Evolutionary conservation across 2,888 invertebrate species (phyloP).

Genomic region (Parnassius apollo): DNA sequence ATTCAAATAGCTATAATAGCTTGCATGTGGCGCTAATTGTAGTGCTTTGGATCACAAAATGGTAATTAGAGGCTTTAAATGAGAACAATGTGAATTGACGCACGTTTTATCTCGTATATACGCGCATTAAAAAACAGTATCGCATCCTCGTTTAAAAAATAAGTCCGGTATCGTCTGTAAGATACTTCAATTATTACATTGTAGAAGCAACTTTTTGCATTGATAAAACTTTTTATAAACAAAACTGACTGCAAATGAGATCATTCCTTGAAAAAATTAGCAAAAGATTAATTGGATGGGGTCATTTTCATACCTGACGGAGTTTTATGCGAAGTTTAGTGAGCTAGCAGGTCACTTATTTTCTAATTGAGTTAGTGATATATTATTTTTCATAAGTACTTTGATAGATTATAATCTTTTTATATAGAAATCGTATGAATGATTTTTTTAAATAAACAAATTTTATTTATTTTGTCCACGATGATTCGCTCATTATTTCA

Average conservation of each 20-base stretch:
- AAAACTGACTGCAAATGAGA: conserved; percentile 47
- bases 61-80: conserved; percentile 17
- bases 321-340: too few relatives aligned
- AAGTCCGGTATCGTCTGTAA: conserved; percentile 57
- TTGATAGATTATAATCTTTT: too few relatives aligned
- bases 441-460: too few relatives aligned
- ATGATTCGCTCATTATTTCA: too few relatives aligned
- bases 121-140: conserved; percentile 5
- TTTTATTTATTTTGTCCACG: too few relatives aligned
- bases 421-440: too few relatives aligned
- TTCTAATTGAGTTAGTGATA: too few relatives aligned
- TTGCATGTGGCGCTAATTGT: conserved; percentile 16
- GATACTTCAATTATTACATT: conserved; percentile 48
- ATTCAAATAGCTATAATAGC: conserved; percentile 17
- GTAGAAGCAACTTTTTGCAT: conserved; percentile 50
- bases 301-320: background rate
- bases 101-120: conserved; percentile 3
- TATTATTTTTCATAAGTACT: too few relatives aligned
- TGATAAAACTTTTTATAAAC: conserved; percentile 56
- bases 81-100: conserved; percentile 14
- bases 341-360: too few relatives aligned
- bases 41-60: conserved; percentile 9
- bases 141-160: conserved; percentile 44
- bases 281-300: conserved; percentile 13
- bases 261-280: conserved; percentile 41